phyloP scores from a whole-genome alignment of 2,888 invertebrate genomes.

The Philonicus albiceps region DNA sequence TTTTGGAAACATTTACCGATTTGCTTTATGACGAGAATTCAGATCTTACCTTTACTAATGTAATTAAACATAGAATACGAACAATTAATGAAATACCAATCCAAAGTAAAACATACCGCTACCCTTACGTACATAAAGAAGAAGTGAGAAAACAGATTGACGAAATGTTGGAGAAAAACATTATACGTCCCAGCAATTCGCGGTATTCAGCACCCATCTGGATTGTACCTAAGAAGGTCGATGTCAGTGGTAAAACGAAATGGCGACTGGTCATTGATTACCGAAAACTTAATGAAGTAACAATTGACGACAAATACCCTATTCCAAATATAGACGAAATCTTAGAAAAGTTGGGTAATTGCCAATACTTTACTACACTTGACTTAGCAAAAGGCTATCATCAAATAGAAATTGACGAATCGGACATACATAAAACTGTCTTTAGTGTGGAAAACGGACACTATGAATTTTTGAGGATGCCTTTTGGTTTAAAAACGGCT shows the following conservation, averaged over 20 bases:
- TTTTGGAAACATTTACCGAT: not conserved
- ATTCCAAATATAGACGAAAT: conserved; percentile 48
- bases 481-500: conserved; percentile 21
- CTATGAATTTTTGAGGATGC: conserved; percentile 24
- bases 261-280: conserved; percentile 49
- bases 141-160: not conserved
- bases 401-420: conserved; percentile 40
- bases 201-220: conserved; percentile 46
- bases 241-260: conserved; percentile 46
- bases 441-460: not conserved
- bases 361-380: conserved; percentile 17
- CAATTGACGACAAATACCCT: conserved; percentile 46
- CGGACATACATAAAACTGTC: conserved; percentile 43
- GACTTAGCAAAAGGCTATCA: conserved; percentile 40
- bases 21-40: not conserved
- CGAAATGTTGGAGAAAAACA: not conserved
- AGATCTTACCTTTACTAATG: too few relatives aligned
- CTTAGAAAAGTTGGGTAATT: conserved; percentile 4
- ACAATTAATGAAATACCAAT: conserved; percentile 33
- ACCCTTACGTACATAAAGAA: not conserved
- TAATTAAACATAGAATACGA: not conserved
- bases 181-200: not conserved
- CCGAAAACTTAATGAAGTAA: conserved; percentile 46
- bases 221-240: conserved; percentile 48
- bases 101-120: not conserved